phyloP scores from a whole-genome alignment of 2,797 vertebrate genomes.

The Atherinosoma microstoma region DNA sequence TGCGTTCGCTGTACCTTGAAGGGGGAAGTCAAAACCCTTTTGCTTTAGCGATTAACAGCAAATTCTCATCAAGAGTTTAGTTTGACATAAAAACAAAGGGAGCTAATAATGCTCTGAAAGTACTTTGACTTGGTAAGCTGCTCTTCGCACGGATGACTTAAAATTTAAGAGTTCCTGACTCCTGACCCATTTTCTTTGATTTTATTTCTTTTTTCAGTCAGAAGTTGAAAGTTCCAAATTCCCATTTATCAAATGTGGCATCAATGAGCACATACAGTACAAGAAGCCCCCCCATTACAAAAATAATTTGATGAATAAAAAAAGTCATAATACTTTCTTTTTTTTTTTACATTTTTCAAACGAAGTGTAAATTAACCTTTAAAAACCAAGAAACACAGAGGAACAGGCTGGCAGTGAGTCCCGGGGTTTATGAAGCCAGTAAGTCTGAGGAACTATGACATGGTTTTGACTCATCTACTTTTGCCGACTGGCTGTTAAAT shows the following conservation, averaged over 20 bases:
- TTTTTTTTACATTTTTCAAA: too few species aligned
- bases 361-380: too few species aligned
- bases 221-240: neutral
- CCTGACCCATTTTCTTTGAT: neutral
- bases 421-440: neutral
- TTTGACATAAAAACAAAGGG: neutral
- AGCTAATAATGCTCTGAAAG: neutral
- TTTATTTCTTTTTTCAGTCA: neutral
- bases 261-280: neutral
- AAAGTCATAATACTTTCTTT: neutral
- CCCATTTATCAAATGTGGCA: neutral
- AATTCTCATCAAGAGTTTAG: neutral
- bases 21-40: neutral
- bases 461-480: neutral
- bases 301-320: neutral
- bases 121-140: neutral
- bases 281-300: neutral
- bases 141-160: neutral
- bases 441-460: neutral
- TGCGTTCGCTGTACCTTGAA: neutral
- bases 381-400: neutral
- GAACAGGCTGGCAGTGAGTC: neutral
- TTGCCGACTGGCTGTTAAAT: neutral
- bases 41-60: neutral
- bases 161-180: neutral